Evolutionary conservation across 1,140 invertebrate genomes (phyloP), one percentile per base, ranked within the genome.

Genomic region (Arion vulgaris): DNA sequence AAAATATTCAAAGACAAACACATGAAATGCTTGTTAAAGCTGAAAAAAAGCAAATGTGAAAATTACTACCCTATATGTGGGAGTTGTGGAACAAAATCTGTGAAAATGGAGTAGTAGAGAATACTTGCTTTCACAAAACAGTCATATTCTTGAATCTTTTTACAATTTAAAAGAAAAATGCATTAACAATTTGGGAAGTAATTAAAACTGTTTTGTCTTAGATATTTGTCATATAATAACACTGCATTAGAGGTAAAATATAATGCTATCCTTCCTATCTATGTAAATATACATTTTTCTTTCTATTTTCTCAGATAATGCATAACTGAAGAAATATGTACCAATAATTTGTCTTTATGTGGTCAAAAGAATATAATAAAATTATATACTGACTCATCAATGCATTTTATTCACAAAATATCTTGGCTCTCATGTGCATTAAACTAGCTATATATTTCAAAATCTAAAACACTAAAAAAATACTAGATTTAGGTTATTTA

Each of bases 41-140:
- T 66, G 62, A 76, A 5, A 76, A 53, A 76, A 76, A 36, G 51
- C 41, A 51, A 53, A 49, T 41, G 1, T 76, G 41, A 34, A 51
- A 76, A 36, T 76, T 45, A 19, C 74, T 49, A 45, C 17, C 15
- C 41, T 49, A 15, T 28, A 75, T 49, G 2, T 15, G 23, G 15
- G 49, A 11, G 45, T 19, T 11, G 45, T 19, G 45, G 19, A 19
- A 19, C 9, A 49, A 49, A 49, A 11, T 57, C 1, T 19, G 23
- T 15, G 15, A 19, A 57, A 57, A 57, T 23, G 53, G 7, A 4
- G 4, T 15, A 4, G 23, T 11, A 23, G 19, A 15, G 19, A 45
- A 45, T 7, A 45, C 41, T 15, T 45, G 5, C 41, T 45, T 45
- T 45, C 41, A 45, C 41, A 45, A 5, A 7, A 5, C 41, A 45